These are phyloP conservation scores for Oegoconia quadripuncta DNA, from an alignment of 2,888 invertebrate species.

Conservation along the genomic window DNA sequence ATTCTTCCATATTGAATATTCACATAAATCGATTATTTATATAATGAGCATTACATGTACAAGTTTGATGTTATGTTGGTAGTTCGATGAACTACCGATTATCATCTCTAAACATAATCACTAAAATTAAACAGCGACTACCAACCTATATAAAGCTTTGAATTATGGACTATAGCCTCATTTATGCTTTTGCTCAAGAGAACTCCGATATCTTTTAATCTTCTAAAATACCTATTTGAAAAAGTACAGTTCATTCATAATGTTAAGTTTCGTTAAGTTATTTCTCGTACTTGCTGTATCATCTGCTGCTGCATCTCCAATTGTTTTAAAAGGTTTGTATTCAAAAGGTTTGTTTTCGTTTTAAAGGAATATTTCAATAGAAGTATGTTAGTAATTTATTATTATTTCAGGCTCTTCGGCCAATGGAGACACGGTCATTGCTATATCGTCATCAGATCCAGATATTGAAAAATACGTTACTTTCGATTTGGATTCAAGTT, in stretches of 20 bases:
- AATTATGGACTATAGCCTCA: constrained; percentile 14
- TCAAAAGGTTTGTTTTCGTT: background rate
- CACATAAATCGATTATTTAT: too few species aligned
- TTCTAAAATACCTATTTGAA: too few species aligned
- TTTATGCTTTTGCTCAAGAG: constrained; percentile 11
- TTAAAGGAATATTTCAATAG: background rate
- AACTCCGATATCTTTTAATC: too few species aligned
- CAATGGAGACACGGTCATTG: constrained; percentile 44
- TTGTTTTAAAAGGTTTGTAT: constrained; percentile 47
- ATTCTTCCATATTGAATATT: too few species aligned
- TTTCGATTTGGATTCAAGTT: constrained; percentile 22
- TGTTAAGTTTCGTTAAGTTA: constrained; percentile 6
- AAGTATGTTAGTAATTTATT: constrained; percentile 4
- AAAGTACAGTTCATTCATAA: too few species aligned
- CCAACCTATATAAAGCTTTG: constrained; percentile 32
- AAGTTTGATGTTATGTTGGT: too few species aligned
- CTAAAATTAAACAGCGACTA: constrained; percentile 22
- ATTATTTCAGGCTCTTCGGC: constrained; percentile 46
- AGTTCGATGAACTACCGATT: constrained; percentile 24
- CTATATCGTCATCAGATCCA: constrained; percentile 52
- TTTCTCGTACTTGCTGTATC: constrained; percentile 17
- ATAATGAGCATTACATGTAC: too few species aligned
- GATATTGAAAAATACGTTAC: constrained; percentile 40
- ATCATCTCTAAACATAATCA: constrained; percentile 12
- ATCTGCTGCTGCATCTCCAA: constrained; percentile 30